Conservation (phyloP, 2,113 vertebrate genomes). For the Sturnira hondurensis region DNA sequence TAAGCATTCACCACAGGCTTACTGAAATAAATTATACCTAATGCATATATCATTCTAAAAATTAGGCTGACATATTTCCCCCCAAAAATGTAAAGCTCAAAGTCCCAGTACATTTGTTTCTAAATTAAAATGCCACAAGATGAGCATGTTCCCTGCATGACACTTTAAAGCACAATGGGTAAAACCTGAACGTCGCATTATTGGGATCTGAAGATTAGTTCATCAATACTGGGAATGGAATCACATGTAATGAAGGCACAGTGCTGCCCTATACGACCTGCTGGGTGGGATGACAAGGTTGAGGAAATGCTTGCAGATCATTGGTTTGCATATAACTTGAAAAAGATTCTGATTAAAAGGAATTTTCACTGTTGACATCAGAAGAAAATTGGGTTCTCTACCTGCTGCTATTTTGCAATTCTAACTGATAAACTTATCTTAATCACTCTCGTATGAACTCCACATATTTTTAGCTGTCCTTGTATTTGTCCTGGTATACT, state of each 20-base stretch:
- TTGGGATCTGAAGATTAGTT: neutral
- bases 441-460: neutral
- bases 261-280: neutral
- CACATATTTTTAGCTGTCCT: neutral
- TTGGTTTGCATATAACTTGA: neutral
- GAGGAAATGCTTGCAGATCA: neutral
- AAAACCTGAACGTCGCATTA: neutral
- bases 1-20: neutral
- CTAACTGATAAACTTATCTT: neutral
- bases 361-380: neutral
- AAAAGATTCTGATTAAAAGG: neutral
- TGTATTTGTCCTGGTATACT: neutral
- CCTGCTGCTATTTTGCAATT: neutral
- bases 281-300: neutral
- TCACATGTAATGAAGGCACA: neutral
- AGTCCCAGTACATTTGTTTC: neutral
- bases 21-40: neutral
- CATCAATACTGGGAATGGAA: neutral
- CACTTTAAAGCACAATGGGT: neutral
- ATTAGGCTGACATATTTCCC: neutral
- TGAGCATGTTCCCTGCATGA: neutral
- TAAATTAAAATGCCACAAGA: conserved; percentile 33
- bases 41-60: neutral
- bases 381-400: conserved; percentile 18
- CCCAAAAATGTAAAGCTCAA: conserved; percentile 22